phyloP scores from a whole-genome alignment of 2,888 invertebrate species.

The Drosophila yooni region DNA sequence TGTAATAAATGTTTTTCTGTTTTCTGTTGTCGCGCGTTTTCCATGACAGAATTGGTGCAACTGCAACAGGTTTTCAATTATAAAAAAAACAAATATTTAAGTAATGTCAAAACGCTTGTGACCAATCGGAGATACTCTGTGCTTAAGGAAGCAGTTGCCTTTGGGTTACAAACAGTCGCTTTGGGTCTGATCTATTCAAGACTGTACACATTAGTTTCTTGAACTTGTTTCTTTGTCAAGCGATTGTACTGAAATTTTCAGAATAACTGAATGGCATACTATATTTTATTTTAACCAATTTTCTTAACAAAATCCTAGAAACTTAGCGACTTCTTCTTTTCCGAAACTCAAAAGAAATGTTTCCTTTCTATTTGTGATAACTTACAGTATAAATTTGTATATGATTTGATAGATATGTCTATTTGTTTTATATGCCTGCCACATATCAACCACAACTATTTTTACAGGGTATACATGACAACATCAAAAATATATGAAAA shows the following conservation, averaged over 20 bases:
- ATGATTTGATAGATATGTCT: neutral
- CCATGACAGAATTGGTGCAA: conserved; percentile 76
- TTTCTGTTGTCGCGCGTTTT: conserved; percentile 55
- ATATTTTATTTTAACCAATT: neutral
- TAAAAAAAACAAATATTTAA: conserved; percentile 19
- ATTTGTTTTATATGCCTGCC: neutral
- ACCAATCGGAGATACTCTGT: conserved; percentile 18
- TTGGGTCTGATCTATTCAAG: neutral
- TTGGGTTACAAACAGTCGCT: neutral
- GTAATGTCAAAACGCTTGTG: neutral
- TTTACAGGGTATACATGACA: neutral
- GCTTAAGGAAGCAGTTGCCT: neutral
- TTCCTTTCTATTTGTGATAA: neutral
- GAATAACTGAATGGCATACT: neutral
- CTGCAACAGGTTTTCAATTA: conserved; percentile 66
- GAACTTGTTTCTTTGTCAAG: neutral
- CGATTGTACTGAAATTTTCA: neutral
- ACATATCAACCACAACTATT: neutral
- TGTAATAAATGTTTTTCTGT: conserved; percentile 71
- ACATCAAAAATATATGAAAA: conserved; percentile 3
- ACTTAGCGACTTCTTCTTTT: neutral
- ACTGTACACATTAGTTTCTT: too few species aligned
- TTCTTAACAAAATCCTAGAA: neutral
- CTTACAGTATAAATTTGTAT: neutral
- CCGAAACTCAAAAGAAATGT: neutral